phyloP scores from a whole-genome alignment of 2,888 invertebrate genomes.

The Spodoptera littoralis region DNA sequence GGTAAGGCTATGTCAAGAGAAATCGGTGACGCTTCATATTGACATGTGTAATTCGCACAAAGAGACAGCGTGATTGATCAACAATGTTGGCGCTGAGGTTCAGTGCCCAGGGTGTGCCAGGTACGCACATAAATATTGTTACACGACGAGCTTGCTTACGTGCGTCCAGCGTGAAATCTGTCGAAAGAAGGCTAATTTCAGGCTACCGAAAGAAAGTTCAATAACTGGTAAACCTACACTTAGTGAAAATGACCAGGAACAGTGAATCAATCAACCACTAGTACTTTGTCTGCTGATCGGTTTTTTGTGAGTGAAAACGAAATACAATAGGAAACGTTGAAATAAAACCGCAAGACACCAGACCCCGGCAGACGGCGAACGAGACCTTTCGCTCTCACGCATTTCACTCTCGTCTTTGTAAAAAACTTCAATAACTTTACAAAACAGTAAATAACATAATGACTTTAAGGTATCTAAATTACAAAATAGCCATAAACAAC shows the following conservation, averaged over 20 bases:
- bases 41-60: too few species aligned
- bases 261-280: constrained; percentile 5
- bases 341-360: neutral
- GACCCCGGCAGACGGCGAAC: constrained; percentile 6
- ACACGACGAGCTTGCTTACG: too few species aligned
- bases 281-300: neutral
- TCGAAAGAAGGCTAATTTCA: too few species aligned
- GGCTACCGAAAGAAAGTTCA: too few species aligned
- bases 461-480: constrained; percentile 40
- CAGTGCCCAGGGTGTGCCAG: too few species aligned
- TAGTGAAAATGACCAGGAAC: constrained; percentile 11
- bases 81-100: too few species aligned
- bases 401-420: constrained; percentile 13
- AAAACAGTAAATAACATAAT: constrained; percentile 14
- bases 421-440: constrained; percentile 13
- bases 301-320: constrained; percentile 24
- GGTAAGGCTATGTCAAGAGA: too few species aligned
- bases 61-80: too few species aligned
- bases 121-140: too few species aligned
- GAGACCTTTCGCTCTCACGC: constrained; percentile 34
- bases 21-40: too few species aligned
- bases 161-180: too few species aligned
- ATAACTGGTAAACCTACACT: neutral
- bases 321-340: constrained; percentile 24
- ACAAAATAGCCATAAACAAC: constrained; percentile 33